A percentile compares a stretch with the other conserved stretches of the same genome.
phyloP scores from a whole-genome alignment of 2,797 vertebrate genomes.

The Mormyrus hasselquistii region DNA sequence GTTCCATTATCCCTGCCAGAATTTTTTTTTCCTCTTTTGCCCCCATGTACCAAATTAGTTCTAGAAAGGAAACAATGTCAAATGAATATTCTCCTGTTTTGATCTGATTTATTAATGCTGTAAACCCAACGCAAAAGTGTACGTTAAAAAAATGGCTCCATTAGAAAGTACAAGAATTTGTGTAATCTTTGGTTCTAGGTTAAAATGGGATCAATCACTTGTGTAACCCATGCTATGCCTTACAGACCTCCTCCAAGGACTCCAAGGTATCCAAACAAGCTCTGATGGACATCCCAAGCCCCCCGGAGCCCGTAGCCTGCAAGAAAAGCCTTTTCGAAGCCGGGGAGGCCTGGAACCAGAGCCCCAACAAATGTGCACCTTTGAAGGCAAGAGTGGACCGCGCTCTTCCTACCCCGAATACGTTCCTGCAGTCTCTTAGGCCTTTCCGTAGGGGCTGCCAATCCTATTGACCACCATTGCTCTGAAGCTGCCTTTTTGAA shows the following conservation, averaged over 20 bases:
- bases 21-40: background rate
- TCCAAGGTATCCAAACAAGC: slow-evolving; percentile 52
- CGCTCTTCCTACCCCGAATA: background rate
- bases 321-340: slow-evolving; percentile 82
- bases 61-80: background rate
- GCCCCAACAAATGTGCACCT: slow-evolving; percentile 33
- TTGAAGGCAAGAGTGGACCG: slow-evolving; percentile 63
- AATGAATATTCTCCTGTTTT: background rate
- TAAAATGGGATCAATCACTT: background rate
- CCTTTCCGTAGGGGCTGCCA: background rate
- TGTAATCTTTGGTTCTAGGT: background rate
- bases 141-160: background rate
- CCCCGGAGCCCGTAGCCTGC: slow-evolving; percentile 66
- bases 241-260: slow-evolving; percentile 67
- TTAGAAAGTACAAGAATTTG: background rate
- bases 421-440: background rate
- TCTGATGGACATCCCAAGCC: slow-evolving; percentile 64
- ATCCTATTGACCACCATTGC: background rate
- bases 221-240: background rate
- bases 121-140: background rate
- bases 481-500: background rate
- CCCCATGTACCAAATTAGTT: background rate
- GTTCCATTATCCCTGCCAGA: background rate
- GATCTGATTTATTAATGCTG: background rate
- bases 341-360: slow-evolving; percentile 68